Conservation (phyloP, 2,888 invertebrate species). For the Aplocera efformata region DNA sequence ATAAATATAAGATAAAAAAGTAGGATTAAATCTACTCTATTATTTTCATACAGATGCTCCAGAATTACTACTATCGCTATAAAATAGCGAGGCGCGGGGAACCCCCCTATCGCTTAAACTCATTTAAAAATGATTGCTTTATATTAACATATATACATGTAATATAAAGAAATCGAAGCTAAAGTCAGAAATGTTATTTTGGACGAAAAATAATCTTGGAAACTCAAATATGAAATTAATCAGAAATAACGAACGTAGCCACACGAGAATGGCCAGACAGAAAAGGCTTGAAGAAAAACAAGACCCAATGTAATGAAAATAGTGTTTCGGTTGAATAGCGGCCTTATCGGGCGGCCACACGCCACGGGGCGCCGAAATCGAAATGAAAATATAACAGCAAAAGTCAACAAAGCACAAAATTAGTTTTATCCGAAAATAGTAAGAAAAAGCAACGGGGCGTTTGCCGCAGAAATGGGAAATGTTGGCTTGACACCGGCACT, state of each 20-base stretch:
- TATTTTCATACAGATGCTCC: no score
- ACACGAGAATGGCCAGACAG: slow-evolving; percentile 2
- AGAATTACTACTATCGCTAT: no score
- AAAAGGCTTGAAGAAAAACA: slow-evolving; percentile 20
- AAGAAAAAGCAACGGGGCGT: slow-evolving; percentile 55
- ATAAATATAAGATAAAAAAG: no score
- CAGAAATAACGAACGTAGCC: neutral
- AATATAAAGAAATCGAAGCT: no score
- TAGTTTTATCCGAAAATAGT: slow-evolving; percentile 70
- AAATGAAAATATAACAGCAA: slow-evolving; percentile 66
- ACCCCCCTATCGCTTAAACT: no score
- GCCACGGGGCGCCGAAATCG: slow-evolving; percentile 40
- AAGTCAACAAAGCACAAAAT: slow-evolving; percentile 76
- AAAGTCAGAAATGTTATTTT: no score
- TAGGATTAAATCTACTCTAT: no score
- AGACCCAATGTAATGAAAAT: slow-evolving; percentile 35
- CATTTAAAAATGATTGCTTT: no score
- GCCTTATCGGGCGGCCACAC: slow-evolving; percentile 43
- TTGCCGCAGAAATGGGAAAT: slow-evolving; percentile 47
- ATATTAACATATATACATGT: no score
- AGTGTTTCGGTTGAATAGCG: slow-evolving; percentile 35
- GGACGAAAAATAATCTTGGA: no score
- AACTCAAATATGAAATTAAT: no score
- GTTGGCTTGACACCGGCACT: slow-evolving; percentile 28
- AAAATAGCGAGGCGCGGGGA: no score